A percentile compares a stretch with the other conserved stretches of the same genome.
Evolutionary conservation across 2,797 vertebrate species (phyloP).

Genomic region (Ispidina lecontei): DNA sequence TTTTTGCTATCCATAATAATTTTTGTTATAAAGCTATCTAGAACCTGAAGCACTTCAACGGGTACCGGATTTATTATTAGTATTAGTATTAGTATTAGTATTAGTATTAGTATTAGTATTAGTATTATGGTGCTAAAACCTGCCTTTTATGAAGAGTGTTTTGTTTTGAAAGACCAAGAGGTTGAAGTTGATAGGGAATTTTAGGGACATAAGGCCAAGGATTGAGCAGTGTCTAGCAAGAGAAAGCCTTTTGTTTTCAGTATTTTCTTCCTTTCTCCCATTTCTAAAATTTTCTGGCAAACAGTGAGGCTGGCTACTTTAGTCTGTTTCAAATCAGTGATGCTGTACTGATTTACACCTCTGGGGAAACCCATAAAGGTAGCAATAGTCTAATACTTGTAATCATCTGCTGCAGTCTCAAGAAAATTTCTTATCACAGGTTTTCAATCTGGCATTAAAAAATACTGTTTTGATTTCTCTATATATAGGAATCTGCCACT

Average conservation of each 20-base stretch:
- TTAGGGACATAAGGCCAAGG: not conserved
- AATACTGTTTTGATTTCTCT: not conserved
- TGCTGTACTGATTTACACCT: not conserved
- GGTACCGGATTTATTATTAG: not conserved
- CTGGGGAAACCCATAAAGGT: not conserved
- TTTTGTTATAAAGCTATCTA: not conserved
- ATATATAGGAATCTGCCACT: not conserved
- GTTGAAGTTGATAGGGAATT: not conserved
- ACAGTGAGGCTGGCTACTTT: not conserved
- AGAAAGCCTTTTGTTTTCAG: not conserved
- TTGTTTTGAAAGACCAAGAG: not conserved
- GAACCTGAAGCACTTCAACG: not conserved
- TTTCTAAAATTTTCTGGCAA: not conserved
- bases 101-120: not conserved
- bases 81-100: no score
- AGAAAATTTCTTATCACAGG: not conserved
- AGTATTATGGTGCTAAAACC: not conserved
- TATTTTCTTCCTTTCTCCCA: not conserved
- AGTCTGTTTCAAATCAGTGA: not conserved
- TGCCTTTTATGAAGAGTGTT: not conserved
- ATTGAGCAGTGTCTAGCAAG: not conserved
- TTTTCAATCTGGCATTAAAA: not conserved
- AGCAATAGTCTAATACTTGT: not conserved
- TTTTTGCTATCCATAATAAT: not conserved
- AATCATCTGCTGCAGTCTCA: not conserved